Conservation (phyloP, 2,113 vertebrate genomes). For the Pteronura brasiliensis region DNA sequence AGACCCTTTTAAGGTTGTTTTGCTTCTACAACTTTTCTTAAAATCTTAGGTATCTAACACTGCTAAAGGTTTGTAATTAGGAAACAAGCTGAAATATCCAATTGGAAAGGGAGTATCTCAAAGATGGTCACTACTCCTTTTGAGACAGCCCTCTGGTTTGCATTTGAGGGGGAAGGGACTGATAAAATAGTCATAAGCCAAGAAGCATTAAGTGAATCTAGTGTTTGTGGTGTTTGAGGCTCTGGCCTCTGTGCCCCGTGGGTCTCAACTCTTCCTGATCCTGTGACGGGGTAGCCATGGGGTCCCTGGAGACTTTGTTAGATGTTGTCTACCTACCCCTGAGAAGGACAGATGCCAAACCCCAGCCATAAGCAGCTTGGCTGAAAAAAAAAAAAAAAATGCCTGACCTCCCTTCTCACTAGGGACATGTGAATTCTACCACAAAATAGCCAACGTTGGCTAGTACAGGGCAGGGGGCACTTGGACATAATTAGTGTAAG, state of each 20-base stretch:
- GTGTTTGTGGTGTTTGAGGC: not conserved
- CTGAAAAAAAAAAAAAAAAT: not conserved
- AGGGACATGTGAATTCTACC: not conserved
- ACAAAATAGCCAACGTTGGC: not conserved
- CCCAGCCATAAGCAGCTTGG: not conserved
- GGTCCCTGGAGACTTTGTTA: not conserved
- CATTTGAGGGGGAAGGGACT: not conserved
- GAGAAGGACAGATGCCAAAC: not conserved
- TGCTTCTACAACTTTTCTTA: not conserved
- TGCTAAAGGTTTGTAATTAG: not conserved
- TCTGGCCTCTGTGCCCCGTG: accelerated
- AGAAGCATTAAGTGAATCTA: not conserved
- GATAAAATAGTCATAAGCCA: not conserved
- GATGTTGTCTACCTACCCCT: not conserved
- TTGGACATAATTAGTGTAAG: not conserved
- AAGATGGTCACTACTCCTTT: not conserved
- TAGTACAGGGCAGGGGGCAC: not conserved
- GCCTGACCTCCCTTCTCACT: not conserved
- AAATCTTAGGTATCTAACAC: not conserved
- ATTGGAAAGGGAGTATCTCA: not conserved
- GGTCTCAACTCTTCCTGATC: not conserved
- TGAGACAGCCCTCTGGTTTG: not conserved
- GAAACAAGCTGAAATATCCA: not conserved
- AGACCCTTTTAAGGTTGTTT: not conserved
- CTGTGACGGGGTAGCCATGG: accelerated